Percentiles rank a stretch among this genome's conserved stretches.
These are phyloP conservation scores for Rhincodon typus DNA, from an alignment of 2,797 vertebrate genomes.

Conservation along the genomic window DNA sequence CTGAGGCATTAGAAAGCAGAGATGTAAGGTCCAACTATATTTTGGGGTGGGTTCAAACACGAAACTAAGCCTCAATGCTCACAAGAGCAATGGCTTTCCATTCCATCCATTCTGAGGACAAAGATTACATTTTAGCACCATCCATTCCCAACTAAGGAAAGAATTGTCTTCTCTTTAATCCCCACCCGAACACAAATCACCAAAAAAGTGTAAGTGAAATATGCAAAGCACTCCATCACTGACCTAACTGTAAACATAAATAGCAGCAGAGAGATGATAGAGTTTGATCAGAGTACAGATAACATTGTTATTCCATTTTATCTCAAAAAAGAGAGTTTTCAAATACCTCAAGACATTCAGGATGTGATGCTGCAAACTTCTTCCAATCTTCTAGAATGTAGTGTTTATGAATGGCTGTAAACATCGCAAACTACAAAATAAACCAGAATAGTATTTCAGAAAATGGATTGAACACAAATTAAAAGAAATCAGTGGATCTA, in stretches of 20 bases:
- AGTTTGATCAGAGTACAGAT: not conserved
- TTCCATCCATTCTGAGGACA: not conserved
- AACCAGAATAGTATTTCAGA: not conserved
- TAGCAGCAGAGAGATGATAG: not conserved
- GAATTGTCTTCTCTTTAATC: not conserved
- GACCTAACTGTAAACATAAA: not conserved
- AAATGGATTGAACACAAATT: not conserved
- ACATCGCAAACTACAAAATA: slow-evolving; percentile 61
- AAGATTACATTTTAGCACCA: not conserved
- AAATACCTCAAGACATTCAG: slow-evolving; percentile 86
- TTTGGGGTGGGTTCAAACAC: not conserved
- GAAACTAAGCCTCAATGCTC: not conserved
- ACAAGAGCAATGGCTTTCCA: not conserved
- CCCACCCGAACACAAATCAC: not conserved
- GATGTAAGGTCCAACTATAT: not conserved
- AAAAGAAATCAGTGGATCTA: not conserved
- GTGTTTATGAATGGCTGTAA: slow-evolving; percentile 94
- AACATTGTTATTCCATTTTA: not conserved
- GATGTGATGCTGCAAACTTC: slow-evolving; percentile 75
- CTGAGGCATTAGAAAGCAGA: not conserved
- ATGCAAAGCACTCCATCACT: not conserved
- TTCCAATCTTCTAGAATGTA: slow-evolving; percentile 93
- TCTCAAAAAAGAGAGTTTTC: not conserved
- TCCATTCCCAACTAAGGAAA: not conserved
- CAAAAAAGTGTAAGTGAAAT: not conserved